These are phyloP conservation scores for Myripristis jacobus DNA, from an alignment of 2,797 vertebrate species.

Conservation along the genomic window DNA sequence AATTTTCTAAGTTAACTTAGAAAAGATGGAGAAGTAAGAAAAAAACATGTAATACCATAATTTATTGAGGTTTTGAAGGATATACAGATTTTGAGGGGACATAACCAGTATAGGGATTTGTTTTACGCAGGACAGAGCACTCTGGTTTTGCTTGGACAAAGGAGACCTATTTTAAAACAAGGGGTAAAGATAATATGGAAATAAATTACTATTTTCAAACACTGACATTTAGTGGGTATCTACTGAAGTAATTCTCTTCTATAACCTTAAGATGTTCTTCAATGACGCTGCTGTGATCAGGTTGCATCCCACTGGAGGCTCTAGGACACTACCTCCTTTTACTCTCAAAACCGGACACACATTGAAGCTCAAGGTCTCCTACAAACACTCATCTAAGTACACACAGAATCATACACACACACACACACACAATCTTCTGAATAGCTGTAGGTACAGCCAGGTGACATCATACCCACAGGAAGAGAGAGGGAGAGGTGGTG, in stretches of 20 bases:
- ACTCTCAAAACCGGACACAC: background rate
- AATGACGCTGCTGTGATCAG: background rate
- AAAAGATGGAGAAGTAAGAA: no score
- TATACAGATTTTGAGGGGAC: no score
- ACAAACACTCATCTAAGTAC: background rate
- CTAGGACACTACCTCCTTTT: background rate
- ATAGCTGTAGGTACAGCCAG: conserved; percentile 16
- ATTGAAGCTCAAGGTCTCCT: background rate
- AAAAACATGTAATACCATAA: no score
- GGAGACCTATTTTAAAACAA: no score
- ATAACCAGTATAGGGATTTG: no score
- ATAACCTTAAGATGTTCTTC: background rate
- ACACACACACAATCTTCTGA: background rate
- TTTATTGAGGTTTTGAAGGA: no score
- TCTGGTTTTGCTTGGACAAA: no score
- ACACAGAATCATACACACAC: background rate
- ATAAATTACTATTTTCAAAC: no score
- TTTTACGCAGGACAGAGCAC: no score
- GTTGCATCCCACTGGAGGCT: background rate
- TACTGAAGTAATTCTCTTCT: background rate
- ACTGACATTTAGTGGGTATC: background rate
- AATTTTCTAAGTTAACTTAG: no score
- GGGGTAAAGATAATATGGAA: no score
- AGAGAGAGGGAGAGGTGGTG: conserved; percentile 26
- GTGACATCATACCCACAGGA: conserved; percentile 27